phyloP scores from a whole-genome alignment of 2,888 invertebrate genomes.

The Trichogramma dendrolimi region DNA sequence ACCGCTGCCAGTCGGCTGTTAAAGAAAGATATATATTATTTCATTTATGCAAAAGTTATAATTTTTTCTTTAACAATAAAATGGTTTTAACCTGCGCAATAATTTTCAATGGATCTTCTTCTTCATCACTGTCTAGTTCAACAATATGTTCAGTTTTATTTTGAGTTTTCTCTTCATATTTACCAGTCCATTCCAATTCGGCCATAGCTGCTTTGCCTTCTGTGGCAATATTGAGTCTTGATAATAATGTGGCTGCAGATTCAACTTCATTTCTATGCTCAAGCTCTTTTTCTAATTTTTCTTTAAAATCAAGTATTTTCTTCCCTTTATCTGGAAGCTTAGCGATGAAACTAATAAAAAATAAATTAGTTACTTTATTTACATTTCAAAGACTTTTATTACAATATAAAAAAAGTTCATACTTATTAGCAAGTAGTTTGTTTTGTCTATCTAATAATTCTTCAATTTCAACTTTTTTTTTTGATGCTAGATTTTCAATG shows the following conservation, averaged over 20 bases:
- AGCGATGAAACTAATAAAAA: conserved; percentile 48
- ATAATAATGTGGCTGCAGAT: conserved; percentile 54
- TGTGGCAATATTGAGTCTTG: conserved; percentile 53
- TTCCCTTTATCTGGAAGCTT: conserved; percentile 61
- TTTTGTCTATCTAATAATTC: conserved; percentile 59
- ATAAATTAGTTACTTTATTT: conserved; percentile 3
- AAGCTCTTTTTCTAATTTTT: conserved; percentile 55
- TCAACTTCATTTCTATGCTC: conserved; percentile 55
- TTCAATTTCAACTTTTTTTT: conserved; percentile 53
- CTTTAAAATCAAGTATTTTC: conserved; percentile 55
- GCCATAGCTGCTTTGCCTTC: conserved; percentile 54
- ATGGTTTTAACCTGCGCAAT: conserved; percentile 54
- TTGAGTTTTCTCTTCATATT: conserved; percentile 43
- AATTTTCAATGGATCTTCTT: conserved; percentile 59
- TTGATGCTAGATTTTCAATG: conserved; percentile 54
- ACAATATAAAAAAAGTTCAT: conserved; percentile 12
- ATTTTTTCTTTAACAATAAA: conserved; percentile 1
- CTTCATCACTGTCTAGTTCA: conserved; percentile 61
- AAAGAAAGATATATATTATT: conserved; percentile 14
- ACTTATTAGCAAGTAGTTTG: conserved; percentile 55
- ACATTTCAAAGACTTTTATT: not conserved
- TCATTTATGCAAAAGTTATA: not conserved
- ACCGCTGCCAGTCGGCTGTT: conserved; percentile 51
- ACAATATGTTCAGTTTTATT: conserved; percentile 46
- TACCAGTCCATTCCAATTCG: conserved; percentile 61